phyloP scores from a whole-genome alignment of 1,140 invertebrate genomes.

The Nomia melanderi region DNA sequence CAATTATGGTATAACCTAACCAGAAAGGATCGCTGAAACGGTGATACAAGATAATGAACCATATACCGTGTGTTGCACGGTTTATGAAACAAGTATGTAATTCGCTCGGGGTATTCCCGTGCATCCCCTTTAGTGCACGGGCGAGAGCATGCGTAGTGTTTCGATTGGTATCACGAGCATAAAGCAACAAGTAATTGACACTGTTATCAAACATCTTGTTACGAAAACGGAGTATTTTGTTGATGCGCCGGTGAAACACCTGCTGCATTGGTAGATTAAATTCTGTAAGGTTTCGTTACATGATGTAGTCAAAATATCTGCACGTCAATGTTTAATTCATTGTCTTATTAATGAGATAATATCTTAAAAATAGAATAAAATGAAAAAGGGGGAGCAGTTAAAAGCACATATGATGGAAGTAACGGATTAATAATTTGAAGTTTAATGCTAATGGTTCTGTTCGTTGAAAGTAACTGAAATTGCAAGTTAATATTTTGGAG shows the following conservation, averaged over 20 bases:
- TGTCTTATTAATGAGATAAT: too few species aligned
- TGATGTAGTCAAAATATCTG: too few species aligned
- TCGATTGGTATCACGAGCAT: conserved; percentile 29
- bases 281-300: neutral
- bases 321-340: too few species aligned
- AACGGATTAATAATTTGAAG: too few species aligned
- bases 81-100: neutral
- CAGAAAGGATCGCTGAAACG: neutral
- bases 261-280: neutral
- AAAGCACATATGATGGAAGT: too few species aligned
- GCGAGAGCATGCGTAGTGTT: conserved; percentile 41
- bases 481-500: too few species aligned
- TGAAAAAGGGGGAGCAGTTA: too few species aligned
- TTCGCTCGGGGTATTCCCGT: neutral
- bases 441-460: too few species aligned
- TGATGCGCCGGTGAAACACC: neutral
- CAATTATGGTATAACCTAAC: neutral
- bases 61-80: neutral
- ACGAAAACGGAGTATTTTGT: neutral
- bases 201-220: neutral
- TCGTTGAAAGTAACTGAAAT: too few species aligned
- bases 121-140: conserved; percentile 1
- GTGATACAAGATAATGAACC: neutral
- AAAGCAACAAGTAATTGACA: conserved; percentile 44
- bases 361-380: too few species aligned